Base-by-base conservation (phyloP, 2,797 vertebrate genomes). In the Macropus fuliginosus region DNA sequence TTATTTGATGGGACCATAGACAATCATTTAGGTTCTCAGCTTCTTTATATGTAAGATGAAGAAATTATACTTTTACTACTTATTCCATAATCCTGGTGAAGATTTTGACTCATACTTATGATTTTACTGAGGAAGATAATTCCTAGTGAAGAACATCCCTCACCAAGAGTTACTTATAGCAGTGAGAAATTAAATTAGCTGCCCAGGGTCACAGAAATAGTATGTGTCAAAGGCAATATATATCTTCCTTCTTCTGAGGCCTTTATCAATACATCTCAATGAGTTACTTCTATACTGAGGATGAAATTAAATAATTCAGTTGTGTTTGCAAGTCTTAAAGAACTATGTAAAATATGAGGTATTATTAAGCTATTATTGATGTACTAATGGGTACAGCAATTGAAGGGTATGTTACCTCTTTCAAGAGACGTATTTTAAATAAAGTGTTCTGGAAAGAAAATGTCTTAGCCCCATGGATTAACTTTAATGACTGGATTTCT, bases 381-480 rank as follows among this genome's bases (percentile, higher is more conserved):
- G 74, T 24, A 87, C 24, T 46, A 46, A 87, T 87, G 18, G 74
- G 9, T 87, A 11, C 40, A 50, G 18, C 66, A 81, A 46, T 81
- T 40, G 66, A 46, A 81, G 66, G n/a, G 89, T 91, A 50, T 52
- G 92, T 27, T 56, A 54, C 54, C 18, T 16, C 55, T 95, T 92
- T 6, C 50, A 95, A 90, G 55, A 4, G 91, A 94, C 56, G 92
- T 74, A 92, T 93, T 91, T 93, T 91, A 92, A 87, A 91, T 50
- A n/a, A 81, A 81, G 6, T 40, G 27, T 27, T 87, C 40, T 50
- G 6, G 54, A 74, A 55, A 57, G 91, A 92, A 46, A 92, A 59
- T 56, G 54, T 57, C 89, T 1, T 55, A 54, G 56, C n/a, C 54
- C 90, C 95, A 91, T 92, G 55, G 62, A 91, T 28, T 55, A 55